phyloP scores from a whole-genome alignment of 1,140 invertebrate species.

The Diabrotica undecimpunctata region DNA sequence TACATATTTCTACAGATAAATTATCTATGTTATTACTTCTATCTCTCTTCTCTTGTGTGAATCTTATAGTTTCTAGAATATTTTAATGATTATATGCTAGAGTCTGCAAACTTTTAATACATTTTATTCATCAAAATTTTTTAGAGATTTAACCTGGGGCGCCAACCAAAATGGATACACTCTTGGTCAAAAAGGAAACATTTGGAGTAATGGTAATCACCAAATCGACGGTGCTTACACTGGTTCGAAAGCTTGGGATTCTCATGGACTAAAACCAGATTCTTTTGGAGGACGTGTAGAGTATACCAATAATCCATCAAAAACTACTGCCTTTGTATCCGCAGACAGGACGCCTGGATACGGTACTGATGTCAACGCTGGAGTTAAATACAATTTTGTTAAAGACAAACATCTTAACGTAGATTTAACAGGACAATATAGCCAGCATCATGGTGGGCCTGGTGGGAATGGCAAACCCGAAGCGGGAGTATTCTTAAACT shows the following conservation, averaged over 20 bases:
- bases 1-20: too few relatives aligned
- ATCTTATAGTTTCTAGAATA: too few relatives aligned
- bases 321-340: background rate
- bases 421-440: conserved; percentile 21
- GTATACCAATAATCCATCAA: background rate
- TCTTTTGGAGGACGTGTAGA: background rate
- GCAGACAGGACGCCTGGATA: background rate
- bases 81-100: too few relatives aligned
- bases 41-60: too few relatives aligned
- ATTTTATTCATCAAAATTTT: too few relatives aligned
- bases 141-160: background rate
- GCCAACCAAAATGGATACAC: background rate
- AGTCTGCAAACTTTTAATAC: too few relatives aligned
- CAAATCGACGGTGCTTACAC: background rate
- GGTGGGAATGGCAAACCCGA: conserved; percentile 13
- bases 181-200: background rate
- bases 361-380: conserved; percentile 1
- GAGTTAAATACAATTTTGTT: background rate
- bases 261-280: conserved; percentile 3
- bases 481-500: conserved; percentile 18
- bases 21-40: too few relatives aligned
- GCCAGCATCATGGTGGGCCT: conserved; percentile 12
- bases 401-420: conserved; percentile 7
- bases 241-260: background rate
- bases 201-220: background rate